Base-by-base conservation (phyloP, 2,888 invertebrate species). In the Teleogryllus oceanicus region DNA sequence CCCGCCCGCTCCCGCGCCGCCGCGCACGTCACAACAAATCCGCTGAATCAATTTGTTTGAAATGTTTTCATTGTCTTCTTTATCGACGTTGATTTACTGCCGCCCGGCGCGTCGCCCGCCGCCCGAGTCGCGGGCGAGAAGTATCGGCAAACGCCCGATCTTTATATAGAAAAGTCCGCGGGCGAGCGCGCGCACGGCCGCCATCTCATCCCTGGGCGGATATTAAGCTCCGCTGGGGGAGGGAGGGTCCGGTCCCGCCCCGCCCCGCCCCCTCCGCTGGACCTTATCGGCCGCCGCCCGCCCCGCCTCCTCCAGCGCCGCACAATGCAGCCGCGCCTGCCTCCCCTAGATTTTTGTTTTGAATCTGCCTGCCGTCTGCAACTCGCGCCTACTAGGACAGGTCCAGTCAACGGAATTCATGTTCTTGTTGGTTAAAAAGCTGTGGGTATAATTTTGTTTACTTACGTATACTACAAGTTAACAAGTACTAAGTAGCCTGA, bases 11-110 rank as follows among this genome's bases (percentile, higher is more conserved):
- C 50, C 18, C 75, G 80, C 78, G 62, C 74, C 78, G 77, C 80
- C 62, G 75, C 75, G 75, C 79, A 80, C 80, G 81, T 81, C 81
- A 81, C 78, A 81, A 81, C 81, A 81, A 79, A 81, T 78, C 80
- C 81, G 74, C 77, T 49, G 50, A 80, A 77, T 78, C 80, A 81
- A 81, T 81, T 78, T 80, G 80, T 79, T 79, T 80, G 80, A 81
- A 79, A 81, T 80, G 81, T 78, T 81, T 81, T 80, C 81, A 81
- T 79, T 81, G 81, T 77, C 77, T 77, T 79, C 79, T 79, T 81
- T 79, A 74, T 80, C 77, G 80, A 78, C 80, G 76, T 74, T 74
- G 80, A 80, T 80, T 80, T 80, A 80, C 77, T 80, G 51, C 78
- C 12, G 51, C 18, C 5, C 62, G 18, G 3, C 62, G 5, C 62